Base-by-base conservation (phyloP, 2,888 invertebrate species). In the Cheilosia grossa region DNA sequence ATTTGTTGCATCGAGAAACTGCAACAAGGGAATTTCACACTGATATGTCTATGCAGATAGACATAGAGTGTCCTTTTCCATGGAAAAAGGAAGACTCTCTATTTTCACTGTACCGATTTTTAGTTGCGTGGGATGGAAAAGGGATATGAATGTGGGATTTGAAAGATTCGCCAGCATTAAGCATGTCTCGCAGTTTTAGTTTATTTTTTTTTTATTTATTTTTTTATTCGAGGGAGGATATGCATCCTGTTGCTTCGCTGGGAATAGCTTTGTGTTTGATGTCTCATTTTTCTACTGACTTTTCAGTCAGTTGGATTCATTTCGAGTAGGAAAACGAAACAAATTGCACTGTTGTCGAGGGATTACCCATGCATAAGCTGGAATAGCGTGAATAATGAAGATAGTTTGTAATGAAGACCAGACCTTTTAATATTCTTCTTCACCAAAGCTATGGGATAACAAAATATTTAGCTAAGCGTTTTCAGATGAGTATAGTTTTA, bases 141-240 rank as follows among this genome's bases (percentile, higher is more conserved):
- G 21, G 17, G 63, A 75, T 80, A 70, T 75, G 66, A 73, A 75
- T 64, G 69, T 66, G 49, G 66, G 80, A 85, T 80, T 75, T 70
- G 66, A 80, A 49, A 49, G 83, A 83, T 80, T 74, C 74, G 42
- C 74, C 42, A 47, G 70, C 75, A 85, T 85, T 70, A 80, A 70
- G 42, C 58, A 61, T 66, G 80, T 70, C 75, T 54, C 15, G 51
- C 19, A 33, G 10, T 47, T 42, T 27, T 21, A 2, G 27, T 21
- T 67, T 9, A 37, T 30, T 37, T 19, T 56, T 4, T 5, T 30
- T 58, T 15, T n/a, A n/a, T n/a, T n/a, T n/a, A n/a, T n/a, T 42
- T 51, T 4, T 30, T 13, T 19, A 15, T 61, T 44, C 30, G 47
- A 40, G 63, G 19, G 24, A 56, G 17, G 27, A 49, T 44, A 80